phyloP scores from a whole-genome alignment of 2,797 vertebrate species.

The Hydrolagus colliei region DNA sequence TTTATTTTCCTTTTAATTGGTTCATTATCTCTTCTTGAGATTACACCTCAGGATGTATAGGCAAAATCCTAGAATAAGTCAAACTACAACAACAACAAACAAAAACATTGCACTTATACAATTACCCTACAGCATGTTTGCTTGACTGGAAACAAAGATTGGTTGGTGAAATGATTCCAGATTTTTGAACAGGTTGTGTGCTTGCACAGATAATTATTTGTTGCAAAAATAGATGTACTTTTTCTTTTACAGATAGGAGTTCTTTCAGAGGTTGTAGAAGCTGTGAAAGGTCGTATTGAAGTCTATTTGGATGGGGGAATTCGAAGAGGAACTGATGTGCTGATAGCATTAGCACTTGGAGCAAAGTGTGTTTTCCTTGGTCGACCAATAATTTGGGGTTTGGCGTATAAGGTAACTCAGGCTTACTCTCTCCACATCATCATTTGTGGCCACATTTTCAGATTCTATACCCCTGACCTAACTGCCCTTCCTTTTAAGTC shows the following conservation, averaged over 20 bases:
- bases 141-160: background rate
- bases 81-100: background rate
- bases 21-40: background rate
- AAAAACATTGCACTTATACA: background rate
- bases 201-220: slow-evolving; percentile 14
- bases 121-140: background rate
- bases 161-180: background rate
- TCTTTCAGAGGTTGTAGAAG: slow-evolving; percentile 76
- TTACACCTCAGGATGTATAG: background rate
- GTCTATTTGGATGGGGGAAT: slow-evolving; percentile 87
- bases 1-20: background rate
- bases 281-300: slow-evolving; percentile 71
- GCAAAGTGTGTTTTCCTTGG: slow-evolving; percentile 88
- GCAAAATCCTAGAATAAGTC: background rate
- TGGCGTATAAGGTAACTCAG: slow-evolving; percentile 76
- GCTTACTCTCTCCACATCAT: no score
- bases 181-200: background rate
- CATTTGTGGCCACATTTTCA: no score
- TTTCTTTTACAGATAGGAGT: slow-evolving; percentile 71
- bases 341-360: slow-evolving; percentile 84
- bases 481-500: no score
- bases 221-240: background rate
- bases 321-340: slow-evolving; percentile 77
- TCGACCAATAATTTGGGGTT: slow-evolving; percentile 84
- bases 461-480: no score